phyloP scores from a whole-genome alignment of 92 coral and sea anemone species.

The Epizoanthus rinbou region DNA sequence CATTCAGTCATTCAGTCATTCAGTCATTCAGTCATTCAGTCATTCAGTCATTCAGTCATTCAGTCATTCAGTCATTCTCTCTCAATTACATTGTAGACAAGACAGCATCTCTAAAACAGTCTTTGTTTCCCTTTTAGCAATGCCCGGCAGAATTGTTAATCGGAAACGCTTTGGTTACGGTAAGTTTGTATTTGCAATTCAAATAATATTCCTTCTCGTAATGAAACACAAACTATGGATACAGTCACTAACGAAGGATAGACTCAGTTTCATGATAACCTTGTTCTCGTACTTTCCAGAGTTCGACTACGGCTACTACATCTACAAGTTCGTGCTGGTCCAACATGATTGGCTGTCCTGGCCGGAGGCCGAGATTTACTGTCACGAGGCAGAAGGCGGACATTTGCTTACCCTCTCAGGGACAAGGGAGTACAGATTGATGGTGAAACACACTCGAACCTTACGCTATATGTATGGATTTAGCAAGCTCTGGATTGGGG shows the following conservation, averaged over 20 bases:
- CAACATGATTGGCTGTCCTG: constrained; percentile 75
- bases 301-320: constrained; percentile 53
- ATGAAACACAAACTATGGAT: too few species aligned
- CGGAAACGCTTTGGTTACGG: constrained; percentile 14
- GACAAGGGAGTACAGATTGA: constrained; percentile 40
- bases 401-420: constrained; percentile 57
- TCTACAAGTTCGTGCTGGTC: constrained; percentile 69
- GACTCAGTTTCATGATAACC: too few species aligned
- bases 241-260: too few species aligned
- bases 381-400: constrained; percentile 74
- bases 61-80: not conserved
- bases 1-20: too few species aligned
- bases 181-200: not conserved
- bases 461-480: constrained; percentile 63
- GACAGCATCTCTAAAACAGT: not conserved
- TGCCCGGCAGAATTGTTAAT: not conserved
- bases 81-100: not conserved
- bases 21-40: too few species aligned
- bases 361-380: constrained; percentile 84
- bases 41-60: too few species aligned
- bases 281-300: constrained; percentile 44
- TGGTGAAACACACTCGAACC: constrained; percentile 33
- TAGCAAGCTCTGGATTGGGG: constrained; percentile 77
- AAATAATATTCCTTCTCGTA: too few species aligned
- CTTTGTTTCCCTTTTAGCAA: not conserved